A percentile compares a stretch with the other conserved stretches of the same genome.
phyloP scores from a whole-genome alignment of 2,113 vertebrate genomes.

The Oncorhynchus gorbuscha region DNA sequence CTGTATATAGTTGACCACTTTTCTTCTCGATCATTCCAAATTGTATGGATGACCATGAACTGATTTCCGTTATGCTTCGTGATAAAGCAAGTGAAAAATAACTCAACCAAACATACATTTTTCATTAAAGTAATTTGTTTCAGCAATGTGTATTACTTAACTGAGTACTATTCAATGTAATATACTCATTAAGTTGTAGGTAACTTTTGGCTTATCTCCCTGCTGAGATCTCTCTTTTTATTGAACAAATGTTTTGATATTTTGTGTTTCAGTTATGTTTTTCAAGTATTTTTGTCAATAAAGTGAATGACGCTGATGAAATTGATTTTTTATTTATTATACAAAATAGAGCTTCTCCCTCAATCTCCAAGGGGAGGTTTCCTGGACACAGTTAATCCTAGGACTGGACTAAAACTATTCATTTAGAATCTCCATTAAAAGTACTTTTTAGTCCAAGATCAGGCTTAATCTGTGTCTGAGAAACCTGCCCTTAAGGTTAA shows the following conservation, averaged over 20 bases:
- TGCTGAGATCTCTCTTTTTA: slow-evolving; percentile 35
- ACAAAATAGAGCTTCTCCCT: background rate
- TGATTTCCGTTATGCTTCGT: slow-evolving; percentile 46
- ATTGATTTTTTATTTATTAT: background rate
- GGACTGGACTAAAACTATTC: background rate
- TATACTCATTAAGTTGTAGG: background rate
- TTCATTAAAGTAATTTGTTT: slow-evolving; percentile 35
- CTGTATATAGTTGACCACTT: slow-evolving; percentile 1
- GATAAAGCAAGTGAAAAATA: slow-evolving; percentile 51
- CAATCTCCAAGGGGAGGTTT: background rate
- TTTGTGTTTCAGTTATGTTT: slow-evolving; percentile 41
- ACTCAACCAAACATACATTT: slow-evolving; percentile 44
- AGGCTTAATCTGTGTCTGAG: too few relatives aligned
- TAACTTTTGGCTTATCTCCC: background rate
- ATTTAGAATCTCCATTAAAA: too few relatives aligned
- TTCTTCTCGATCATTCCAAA: background rate
- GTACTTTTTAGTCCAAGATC: too few relatives aligned
- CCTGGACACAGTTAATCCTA: background rate
- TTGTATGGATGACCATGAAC: slow-evolving; percentile 57
- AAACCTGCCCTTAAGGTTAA: too few relatives aligned
- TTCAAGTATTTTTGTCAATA: slow-evolving; percentile 47
- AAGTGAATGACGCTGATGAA: slow-evolving; percentile 29
- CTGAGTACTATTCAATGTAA: background rate
- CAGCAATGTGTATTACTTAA: slow-evolving; percentile 30
- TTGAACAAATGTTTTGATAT: slow-evolving; percentile 55